A percentile compares a stretch with the other conserved stretches of the same genome.
Conservation (phyloP, 2,888 invertebrate species). For the Nematopogon swammerdamellus region DNA sequence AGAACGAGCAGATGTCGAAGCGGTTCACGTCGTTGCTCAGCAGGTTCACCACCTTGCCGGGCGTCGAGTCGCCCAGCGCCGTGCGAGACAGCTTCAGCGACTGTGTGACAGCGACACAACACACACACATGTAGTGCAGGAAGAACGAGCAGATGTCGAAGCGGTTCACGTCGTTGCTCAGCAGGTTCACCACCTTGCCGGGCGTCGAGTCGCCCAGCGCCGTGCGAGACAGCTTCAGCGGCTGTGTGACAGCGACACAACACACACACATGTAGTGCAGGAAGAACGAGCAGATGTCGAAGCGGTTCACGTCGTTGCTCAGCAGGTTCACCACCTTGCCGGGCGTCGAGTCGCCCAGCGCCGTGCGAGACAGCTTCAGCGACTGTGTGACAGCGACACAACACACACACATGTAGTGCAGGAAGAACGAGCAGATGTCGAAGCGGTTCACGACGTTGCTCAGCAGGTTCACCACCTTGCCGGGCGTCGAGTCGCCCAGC, state of each 20-base stretch:
- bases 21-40: constrained; percentile 55
- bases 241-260: constrained; percentile 1
- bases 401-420: too few species aligned
- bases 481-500: constrained; percentile 67
- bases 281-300: constrained; percentile 51
- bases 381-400: constrained; percentile 2
- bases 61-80: constrained; percentile 67
- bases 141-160: constrained; percentile 56
- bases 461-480: constrained; percentile 72
- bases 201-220: constrained; percentile 69
- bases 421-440: constrained; percentile 28
- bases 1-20: constrained; percentile 56
- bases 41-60: constrained; percentile 73
- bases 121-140: too few species aligned
- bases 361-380: constrained; percentile 15
- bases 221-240: constrained; percentile 3
- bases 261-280: too few species aligned
- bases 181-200: constrained; percentile 72
- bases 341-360: constrained; percentile 67
- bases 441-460: constrained; percentile 60
- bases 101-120: constrained; percentile 1
- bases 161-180: constrained; percentile 54
- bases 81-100: constrained; percentile 4
- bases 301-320: constrained; percentile 53
- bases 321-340: constrained; percentile 75